A percentile compares a stretch with the other conserved stretches of the same genome.
Conservation (phyloP, 2,888 invertebrate genomes). For the Andricus curvator region DNA sequence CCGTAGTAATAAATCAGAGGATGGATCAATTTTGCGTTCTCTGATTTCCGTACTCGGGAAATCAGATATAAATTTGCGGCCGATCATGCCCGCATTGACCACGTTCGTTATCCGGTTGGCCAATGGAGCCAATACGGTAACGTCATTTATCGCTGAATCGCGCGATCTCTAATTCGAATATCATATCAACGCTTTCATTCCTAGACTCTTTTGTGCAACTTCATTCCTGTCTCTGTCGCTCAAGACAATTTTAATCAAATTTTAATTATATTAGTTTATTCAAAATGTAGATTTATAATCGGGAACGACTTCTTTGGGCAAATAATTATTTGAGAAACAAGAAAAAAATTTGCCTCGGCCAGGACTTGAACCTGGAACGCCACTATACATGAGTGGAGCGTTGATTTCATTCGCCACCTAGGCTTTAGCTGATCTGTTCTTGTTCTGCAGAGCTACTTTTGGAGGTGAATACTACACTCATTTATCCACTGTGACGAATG, state of each 20-base stretch:
- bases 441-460: no score
- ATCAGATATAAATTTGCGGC: slow-evolving; percentile 73
- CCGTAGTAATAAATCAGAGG: slow-evolving; percentile 73
- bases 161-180: slow-evolving; percentile 36
- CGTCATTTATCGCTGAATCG: slow-evolving; percentile 55
- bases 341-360: no score
- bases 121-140: slow-evolving; percentile 55
- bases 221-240: background rate
- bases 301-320: no score
- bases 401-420: no score
- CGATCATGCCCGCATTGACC: slow-evolving; percentile 61
- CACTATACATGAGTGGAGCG: no score
- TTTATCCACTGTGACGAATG: no score
- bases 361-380: no score
- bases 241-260: background rate
- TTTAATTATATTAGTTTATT: background rate
- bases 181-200: slow-evolving; percentile 14
- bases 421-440: no score
- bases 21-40: slow-evolving; percentile 73
- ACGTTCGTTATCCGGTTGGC: slow-evolving; percentile 61
- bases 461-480: no score
- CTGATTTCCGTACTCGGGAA: slow-evolving; percentile 68
- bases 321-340: no score
- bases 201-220: background rate
- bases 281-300: background rate